Base-by-base conservation (phyloP, 2,888 invertebrate species). In the Drosophila percnosoma region DNA sequence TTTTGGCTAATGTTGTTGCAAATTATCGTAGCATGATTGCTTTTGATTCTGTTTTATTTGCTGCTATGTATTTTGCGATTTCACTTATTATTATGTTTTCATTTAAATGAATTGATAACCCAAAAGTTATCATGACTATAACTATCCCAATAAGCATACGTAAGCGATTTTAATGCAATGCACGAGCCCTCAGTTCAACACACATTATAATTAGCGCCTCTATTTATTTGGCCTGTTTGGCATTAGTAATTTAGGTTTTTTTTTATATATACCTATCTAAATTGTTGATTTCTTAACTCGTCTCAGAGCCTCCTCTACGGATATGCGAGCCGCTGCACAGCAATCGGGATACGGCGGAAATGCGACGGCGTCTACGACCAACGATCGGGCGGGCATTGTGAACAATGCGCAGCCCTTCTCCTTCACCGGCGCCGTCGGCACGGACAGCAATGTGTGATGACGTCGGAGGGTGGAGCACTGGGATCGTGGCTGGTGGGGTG, bases 381-480 rank as follows among this genome's bases (percentile, higher is more conserved):
- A 94, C 84, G 95, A 96, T 93, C 95, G 95, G 88, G 95, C 96
- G 88, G 96, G 95, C 91, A 95, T 97, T 91, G 96, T 97, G 88
- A 95, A 95, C 91, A 96, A 97, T 94, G 97, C 96, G 91, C 96
- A 96, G 93, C 97, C 97, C 52, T 95, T 96, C 93, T 95, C 96
- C 93, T 95, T 96, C 93, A 95, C 96, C 81, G 95, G 95, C 87
- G 94, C 95, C 91, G 96, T 97, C 78, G 92, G 94, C 71, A 94
- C 94, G 80, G 95, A 95, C 90, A 95, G 95, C 91, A 95, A 95
- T 92, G 95, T 95, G 93, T 95, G 95, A 95, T 93, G 68, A 80
- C n/a, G 42, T 27, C 21, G 42, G 29, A 15, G 15, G 49, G 52
- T 54, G 60, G 21, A 64, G 34, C 63, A 45, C 36, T 64, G 60